Conservation (phyloP, 2,888 invertebrate species). For the Lathronympha strigana region DNA sequence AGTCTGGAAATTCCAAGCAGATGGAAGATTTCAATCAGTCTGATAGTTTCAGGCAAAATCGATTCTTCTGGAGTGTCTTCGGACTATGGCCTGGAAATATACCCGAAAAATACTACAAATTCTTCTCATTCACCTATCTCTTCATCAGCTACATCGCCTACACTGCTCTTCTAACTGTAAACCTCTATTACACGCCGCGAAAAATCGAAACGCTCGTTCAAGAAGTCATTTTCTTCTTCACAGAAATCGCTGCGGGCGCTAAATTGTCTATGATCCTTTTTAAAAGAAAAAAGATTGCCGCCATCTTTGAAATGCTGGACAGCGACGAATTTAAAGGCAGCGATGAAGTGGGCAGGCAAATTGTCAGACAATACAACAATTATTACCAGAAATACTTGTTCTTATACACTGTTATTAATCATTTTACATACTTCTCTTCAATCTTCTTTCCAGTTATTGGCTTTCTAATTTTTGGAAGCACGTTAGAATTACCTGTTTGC, state of each 20-base stretch:
- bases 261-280: conserved; percentile 65
- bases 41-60: conserved; percentile 59
- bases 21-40: neutral
- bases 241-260: conserved; percentile 47
- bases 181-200: conserved; percentile 62
- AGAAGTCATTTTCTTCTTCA: conserved; percentile 61
- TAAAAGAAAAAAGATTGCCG: conserved; percentile 58
- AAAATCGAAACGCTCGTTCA: conserved; percentile 63
- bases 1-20: conserved; percentile 17
- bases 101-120: conserved; percentile 56
- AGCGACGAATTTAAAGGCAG: conserved; percentile 58
- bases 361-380: conserved; percentile 51
- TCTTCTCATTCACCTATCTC: conserved; percentile 58
- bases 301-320: conserved; percentile 62
- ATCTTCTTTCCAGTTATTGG: conserved; percentile 57
- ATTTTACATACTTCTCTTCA: conserved; percentile 54
- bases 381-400: conserved; percentile 57
- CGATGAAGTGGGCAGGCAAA: conserved; percentile 52
- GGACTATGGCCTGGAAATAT: conserved; percentile 63
- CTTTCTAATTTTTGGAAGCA: conserved; percentile 53
- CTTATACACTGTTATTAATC: conserved; percentile 51
- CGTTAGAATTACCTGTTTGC: conserved; percentile 64
- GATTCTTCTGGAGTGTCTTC: conserved; percentile 59
- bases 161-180: conserved; percentile 62
- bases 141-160: conserved; percentile 56